A percentile compares a stretch with the other conserved stretches of the same genome.
These are phyloP conservation scores for Myotis davidii DNA, from an alignment of 2,113 vertebrate genomes.

Conservation along the genomic window DNA sequence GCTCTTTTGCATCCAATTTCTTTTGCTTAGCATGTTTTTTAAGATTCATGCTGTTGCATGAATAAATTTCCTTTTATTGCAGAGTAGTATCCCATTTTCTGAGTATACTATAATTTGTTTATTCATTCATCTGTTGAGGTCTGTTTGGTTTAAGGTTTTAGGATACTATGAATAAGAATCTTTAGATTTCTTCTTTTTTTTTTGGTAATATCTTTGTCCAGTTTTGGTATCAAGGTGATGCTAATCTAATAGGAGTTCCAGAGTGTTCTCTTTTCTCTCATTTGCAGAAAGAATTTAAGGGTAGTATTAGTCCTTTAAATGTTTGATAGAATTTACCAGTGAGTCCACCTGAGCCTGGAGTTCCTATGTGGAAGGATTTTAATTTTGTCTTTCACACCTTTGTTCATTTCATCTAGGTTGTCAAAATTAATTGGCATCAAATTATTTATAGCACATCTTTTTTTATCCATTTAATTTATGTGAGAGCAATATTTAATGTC, in stretches of 20 bases:
- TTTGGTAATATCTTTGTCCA: neutral
- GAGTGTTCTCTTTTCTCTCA: neutral
- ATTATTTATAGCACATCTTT: neutral
- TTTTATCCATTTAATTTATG: neutral
- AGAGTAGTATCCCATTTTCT: neutral
- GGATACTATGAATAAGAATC: neutral
- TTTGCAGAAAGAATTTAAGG: neutral
- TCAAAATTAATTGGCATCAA: neutral
- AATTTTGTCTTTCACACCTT: slow-evolving; percentile 26
- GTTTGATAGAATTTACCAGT: neutral
- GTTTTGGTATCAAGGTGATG: neutral
- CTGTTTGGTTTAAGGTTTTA: neutral
- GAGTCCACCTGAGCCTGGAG: neutral
- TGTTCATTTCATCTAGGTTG: neutral
- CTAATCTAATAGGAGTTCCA: neutral
- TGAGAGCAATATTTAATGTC: neutral
- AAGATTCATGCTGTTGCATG: neutral
- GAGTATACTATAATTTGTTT: neutral
- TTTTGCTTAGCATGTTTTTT: slow-evolving; percentile 22
- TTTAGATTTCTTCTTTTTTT: neutral
- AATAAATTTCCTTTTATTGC: neutral
- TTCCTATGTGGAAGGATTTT: slow-evolving; percentile 12
- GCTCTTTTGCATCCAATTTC: neutral
- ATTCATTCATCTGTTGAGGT: neutral
- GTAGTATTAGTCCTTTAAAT: neutral